Evolutionary conservation across 2,888 invertebrate species (phyloP).

Genomic region (Automeris io): DNA sequence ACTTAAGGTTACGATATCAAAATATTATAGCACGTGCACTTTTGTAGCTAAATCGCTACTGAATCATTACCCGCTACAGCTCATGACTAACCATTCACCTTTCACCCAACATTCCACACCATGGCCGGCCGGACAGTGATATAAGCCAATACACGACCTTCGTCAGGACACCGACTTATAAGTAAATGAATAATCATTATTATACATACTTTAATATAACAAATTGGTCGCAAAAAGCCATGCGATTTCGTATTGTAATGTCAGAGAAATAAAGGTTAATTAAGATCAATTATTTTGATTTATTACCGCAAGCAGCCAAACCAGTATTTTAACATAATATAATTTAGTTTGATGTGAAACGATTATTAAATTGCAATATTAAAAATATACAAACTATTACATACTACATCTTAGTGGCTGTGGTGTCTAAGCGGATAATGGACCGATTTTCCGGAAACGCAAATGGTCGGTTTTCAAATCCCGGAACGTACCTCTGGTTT

Average conservation of each 20-base stretch:
- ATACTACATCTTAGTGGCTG: too few species aligned
- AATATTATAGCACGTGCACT: too few species aligned
- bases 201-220: background rate
- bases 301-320: background rate
- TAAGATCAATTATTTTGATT: background rate
- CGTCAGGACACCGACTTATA: slow-evolving; percentile 23
- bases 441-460: too few species aligned
- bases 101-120: slow-evolving; percentile 49
- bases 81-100: slow-evolving; percentile 24
- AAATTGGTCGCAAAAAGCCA: background rate
- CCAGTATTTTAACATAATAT: too few species aligned
- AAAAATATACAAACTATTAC: too few species aligned
- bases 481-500: too few species aligned
- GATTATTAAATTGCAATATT: too few species aligned
- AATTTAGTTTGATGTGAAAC: too few species aligned
- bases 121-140: slow-evolving; percentile 44
- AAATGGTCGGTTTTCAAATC: too few species aligned
- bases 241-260: background rate
- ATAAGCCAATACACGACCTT: slow-evolving; percentile 31
- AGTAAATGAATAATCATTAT: background rate
- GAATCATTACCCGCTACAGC: slow-evolving; percentile 21
- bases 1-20: too few species aligned
- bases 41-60: background rate
- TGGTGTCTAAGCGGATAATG: too few species aligned
- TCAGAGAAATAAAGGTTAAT: background rate